These are phyloP conservation scores for Lamellibrachia luymesi DNA, from an alignment of 1,140 invertebrate species.

Conservation along the genomic window DNA sequence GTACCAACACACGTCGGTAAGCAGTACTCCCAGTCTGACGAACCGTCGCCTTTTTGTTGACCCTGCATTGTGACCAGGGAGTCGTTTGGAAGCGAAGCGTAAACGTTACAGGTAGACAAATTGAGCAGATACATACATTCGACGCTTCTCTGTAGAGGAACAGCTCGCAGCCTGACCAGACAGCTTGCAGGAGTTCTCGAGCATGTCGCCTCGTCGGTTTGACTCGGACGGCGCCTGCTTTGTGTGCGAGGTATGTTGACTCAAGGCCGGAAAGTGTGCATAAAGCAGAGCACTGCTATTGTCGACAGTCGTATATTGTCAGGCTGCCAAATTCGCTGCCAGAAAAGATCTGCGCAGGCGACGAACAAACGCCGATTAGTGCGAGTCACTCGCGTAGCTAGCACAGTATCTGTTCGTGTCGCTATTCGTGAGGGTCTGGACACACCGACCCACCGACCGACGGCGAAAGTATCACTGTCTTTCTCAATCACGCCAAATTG, in stretches of 20 bases:
- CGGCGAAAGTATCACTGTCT: no score
- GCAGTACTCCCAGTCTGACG: no score
- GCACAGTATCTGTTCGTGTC: background rate
- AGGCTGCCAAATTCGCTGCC: background rate
- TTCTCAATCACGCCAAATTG: no score
- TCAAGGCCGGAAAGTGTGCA: background rate
- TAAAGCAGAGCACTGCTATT: background rate
- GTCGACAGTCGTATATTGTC: background rate
- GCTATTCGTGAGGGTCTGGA: background rate
- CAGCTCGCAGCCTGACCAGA: background rate
- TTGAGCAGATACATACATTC: background rate
- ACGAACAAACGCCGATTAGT: background rate
- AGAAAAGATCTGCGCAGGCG: background rate
- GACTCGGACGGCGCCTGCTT: background rate
- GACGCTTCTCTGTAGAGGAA: background rate
- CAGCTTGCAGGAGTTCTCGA: background rate
- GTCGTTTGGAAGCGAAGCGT: background rate
- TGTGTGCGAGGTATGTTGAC: background rate
- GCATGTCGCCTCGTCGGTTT: background rate
- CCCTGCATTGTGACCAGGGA: background rate
- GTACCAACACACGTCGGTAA: no score
- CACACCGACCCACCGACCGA: background rate
- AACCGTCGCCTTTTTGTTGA: no score
- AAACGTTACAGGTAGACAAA: background rate
- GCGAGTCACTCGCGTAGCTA: background rate